These are phyloP conservation scores for Catocala nupta DNA, from an alignment of 2,888 invertebrate species.

Conservation along the genomic window DNA sequence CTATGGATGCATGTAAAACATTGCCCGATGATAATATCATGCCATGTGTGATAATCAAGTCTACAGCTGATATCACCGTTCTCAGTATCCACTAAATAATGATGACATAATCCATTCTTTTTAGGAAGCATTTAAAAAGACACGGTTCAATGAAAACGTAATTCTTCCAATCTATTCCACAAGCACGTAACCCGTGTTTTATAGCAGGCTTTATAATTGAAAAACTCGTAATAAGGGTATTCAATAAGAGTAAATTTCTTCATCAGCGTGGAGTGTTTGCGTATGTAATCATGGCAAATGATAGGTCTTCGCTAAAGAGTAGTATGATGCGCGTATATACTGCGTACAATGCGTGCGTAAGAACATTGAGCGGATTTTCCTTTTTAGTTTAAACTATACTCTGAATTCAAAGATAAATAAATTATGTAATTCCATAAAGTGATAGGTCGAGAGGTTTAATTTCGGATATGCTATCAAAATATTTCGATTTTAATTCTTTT, in stretches of 20 bases:
- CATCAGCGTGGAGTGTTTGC: conserved; percentile 72
- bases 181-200: conserved; percentile 30
- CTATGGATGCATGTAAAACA: too few species aligned
- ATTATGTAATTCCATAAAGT: too few species aligned
- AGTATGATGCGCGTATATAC: conserved; percentile 36
- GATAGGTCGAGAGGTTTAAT: too few species aligned
- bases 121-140: not conserved
- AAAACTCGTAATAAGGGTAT: conserved; percentile 59
- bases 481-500: too few species aligned
- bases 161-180: conserved; percentile 24
- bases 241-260: conserved; percentile 78
- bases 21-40: too few species aligned
- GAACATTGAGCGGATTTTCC: conserved; percentile 3
- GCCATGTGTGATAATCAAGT: too few species aligned
- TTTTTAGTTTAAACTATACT: not conserved
- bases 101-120: not conserved
- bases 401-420: too few species aligned
- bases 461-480: too few species aligned
- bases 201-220: conserved; percentile 56
- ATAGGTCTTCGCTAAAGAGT: conserved; percentile 61
- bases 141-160: conserved; percentile 8
- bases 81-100: too few species aligned
- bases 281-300: conserved; percentile 76
- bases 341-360: conserved; percentile 7
- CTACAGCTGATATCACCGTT: too few species aligned